A percentile compares a stretch with the other conserved stretches of the same genome.
These are phyloP conservation scores for Diaphora mendica DNA, from an alignment of 2,888 invertebrate species.

Conservation along the genomic window DNA sequence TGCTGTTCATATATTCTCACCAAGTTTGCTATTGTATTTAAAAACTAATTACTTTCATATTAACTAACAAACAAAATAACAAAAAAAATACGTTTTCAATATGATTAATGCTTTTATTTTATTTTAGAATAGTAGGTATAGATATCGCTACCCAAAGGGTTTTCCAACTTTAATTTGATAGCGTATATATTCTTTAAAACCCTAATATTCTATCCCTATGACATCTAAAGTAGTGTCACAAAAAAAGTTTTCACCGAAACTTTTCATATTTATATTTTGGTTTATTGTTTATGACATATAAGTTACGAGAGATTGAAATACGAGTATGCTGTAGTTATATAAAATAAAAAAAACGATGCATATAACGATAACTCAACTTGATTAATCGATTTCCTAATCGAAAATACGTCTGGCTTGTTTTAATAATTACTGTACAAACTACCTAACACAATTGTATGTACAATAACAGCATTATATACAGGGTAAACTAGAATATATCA, in stretches of 20 bases:
- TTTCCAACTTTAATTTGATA: no score
- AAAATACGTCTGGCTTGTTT: slow-evolving; percentile 30
- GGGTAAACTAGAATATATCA: slow-evolving; percentile 21
- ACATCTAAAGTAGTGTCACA: neutral
- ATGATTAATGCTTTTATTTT: no score
- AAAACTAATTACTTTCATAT: no score
- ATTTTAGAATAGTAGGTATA: no score
- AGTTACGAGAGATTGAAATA: neutral
- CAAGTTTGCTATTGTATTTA: no score
- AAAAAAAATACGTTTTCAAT: no score
- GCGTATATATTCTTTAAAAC: no score
- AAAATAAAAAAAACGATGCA: neutral
- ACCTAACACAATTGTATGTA: slow-evolving; percentile 17
- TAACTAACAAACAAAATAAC: no score
- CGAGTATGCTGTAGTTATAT: neutral
- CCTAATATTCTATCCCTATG: neutral
- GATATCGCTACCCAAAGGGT: no score
- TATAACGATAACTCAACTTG: slow-evolving; percentile 26
- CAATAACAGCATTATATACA: slow-evolving; percentile 46
- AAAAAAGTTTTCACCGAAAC: neutral
- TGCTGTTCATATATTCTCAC: no score
- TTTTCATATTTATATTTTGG: neutral
- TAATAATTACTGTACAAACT: slow-evolving; percentile 32
- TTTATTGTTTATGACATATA: neutral
- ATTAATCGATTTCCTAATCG: slow-evolving; percentile 30